Evolutionary conservation across 2,888 invertebrate genomes (phyloP).

Genomic region (Mechanitis mazaeus): DNA sequence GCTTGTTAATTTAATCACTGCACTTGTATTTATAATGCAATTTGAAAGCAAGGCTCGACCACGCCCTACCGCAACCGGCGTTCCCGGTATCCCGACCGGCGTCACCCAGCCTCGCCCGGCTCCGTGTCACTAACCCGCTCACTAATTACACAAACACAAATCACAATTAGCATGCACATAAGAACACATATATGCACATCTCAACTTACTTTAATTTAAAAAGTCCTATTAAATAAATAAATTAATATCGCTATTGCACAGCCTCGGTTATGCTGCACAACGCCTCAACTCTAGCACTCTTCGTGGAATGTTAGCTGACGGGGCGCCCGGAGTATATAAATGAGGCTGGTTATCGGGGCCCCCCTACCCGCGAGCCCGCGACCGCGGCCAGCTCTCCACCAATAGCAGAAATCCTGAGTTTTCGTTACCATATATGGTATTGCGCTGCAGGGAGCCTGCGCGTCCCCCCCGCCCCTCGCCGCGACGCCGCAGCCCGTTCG

Average conservation of each 20-base stretch:
- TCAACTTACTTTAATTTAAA: conserved; percentile 74
- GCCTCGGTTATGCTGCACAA: conserved; percentile 71
- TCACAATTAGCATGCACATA: conserved; percentile 40
- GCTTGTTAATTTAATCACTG: conserved; percentile 40
- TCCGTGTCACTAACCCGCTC: conserved; percentile 67
- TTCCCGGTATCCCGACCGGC: conserved; percentile 51
- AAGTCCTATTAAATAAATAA: conserved; percentile 76
- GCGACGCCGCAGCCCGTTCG: conserved; percentile 22
- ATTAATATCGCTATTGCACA: conserved; percentile 73
- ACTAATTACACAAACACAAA: conserved; percentile 36
- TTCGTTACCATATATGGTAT: conserved; percentile 84
- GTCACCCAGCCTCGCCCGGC: conserved; percentile 43
- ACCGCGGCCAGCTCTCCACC: conserved; percentile 73
- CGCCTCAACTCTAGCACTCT: conserved; percentile 70
- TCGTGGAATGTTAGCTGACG: conserved; percentile 70
- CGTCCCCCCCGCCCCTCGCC: conserved; percentile 45
- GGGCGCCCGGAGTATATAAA: conserved; percentile 75
- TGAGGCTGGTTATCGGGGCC: conserved; percentile 72
- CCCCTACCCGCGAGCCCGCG: conserved; percentile 72
- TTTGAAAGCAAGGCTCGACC: conserved; percentile 52
- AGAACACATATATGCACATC: conserved; percentile 43
- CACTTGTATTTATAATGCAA: conserved; percentile 38
- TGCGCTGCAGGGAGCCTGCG: conserved; percentile 76
- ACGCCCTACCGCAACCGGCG: conserved; percentile 75
- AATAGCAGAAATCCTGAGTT: conserved; percentile 62